Evolutionary conservation across 2,113 vertebrate genomes (phyloP).

Genomic region (Pangasianodon gigas): DNA sequence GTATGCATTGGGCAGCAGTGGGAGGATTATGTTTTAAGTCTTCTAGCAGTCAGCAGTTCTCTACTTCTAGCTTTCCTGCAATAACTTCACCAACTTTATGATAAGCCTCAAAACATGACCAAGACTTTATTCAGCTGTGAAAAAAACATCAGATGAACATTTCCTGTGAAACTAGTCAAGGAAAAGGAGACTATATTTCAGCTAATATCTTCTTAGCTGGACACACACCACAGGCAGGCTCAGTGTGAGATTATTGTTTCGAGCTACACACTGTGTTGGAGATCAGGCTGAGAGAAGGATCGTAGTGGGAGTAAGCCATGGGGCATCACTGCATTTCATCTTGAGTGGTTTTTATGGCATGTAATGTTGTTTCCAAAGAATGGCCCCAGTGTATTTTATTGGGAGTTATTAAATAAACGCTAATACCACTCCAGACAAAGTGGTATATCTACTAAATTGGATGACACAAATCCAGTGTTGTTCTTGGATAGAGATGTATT

Average conservation of each 20-base stretch:
- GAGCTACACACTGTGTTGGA: slow-evolving; percentile 23
- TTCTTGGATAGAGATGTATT: background rate
- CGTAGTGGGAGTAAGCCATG: slow-evolving; percentile 9
- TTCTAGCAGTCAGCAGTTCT: slow-evolving; percentile 22
- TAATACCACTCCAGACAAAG: slow-evolving; percentile 18
- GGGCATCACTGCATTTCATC: slow-evolving; percentile 16
- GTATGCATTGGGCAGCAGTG: slow-evolving; percentile 1
- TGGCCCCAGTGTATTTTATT: background rate
- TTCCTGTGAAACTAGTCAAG: background rate
- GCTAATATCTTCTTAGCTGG: background rate
- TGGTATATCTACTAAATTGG: background rate
- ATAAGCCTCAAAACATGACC: background rate
- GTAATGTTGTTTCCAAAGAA: slow-evolving; percentile 20
- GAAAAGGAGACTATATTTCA: background rate
- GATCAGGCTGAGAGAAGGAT: background rate
- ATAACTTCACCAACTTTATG: background rate
- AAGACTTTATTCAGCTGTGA: background rate
- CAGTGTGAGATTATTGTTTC: slow-evolving; percentile 11
- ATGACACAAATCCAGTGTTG: background rate
- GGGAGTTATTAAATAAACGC: slow-evolving; percentile 35
- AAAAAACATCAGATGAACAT: background rate
- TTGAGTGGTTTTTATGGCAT: slow-evolving; percentile 24
- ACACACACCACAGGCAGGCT: background rate
- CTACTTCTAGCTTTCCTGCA: background rate
- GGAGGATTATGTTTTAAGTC: slow-evolving; percentile 10